Base-by-base conservation (phyloP, 2,113 vertebrate species). In the Pagrus major region DNA sequence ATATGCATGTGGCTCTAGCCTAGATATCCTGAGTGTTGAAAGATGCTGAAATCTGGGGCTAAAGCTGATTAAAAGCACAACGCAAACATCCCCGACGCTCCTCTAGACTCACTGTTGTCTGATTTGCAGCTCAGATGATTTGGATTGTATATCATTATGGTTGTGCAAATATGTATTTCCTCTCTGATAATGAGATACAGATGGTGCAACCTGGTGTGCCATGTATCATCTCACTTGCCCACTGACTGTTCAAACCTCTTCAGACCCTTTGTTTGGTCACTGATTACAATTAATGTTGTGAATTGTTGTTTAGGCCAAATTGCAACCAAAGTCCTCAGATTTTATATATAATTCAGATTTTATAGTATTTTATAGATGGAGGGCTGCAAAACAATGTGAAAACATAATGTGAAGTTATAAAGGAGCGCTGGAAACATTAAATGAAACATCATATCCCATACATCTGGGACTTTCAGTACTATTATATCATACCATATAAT, bases 61-160 rank as follows among this genome's bases (percentile, higher is more conserved):
- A 76, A 83, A 83, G 61, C 81, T 81, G 83, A 86, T 86, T 76
- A 78, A 80, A 81, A 86, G 80, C 63, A 81, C 33, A 35, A 79
- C 68, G 41, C 81, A 29, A 29, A 70, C 77, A 54, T 52, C 23
- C n/a, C 29, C 0, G 55, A 39, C 58, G 64, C 54, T 42, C 64
- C 68, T 72, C 58, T 7, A 33, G 31, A 69, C 54, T 44, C n/a
- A 9, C 60, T 6, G 58, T 73, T 33, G 39, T 73, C 78, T 77
- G 67, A 78, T 84, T 75, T 47, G 27, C 67, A 44, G 35, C 58
- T 84, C 67, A 55, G 46, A 68, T 61, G 46, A 60, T 72, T 80
- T 55, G 56, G 63, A 86, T 67, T 81, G 75, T 61, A 76, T 61
- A 61, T 77, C 35, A 82, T 78, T 81, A 70, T 7, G 29, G 55